Evolutionary conservation across 2,888 invertebrate genomes (phyloP).

Genomic region (Xylophagus ater): DNA sequence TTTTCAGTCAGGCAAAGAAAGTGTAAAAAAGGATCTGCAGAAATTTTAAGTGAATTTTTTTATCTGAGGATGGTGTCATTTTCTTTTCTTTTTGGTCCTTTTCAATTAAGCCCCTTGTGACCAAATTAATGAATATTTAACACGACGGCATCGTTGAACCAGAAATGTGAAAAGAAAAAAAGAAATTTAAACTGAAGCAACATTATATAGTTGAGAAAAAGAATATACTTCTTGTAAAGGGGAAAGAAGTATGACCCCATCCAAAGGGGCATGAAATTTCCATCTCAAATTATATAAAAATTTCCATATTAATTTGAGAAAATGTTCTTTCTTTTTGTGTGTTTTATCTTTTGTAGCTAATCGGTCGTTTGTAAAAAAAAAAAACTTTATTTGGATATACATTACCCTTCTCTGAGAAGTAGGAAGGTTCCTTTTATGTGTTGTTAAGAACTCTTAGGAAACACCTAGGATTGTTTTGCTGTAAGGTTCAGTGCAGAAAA

Average conservation of each 20-base stretch:
- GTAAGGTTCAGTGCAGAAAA: too few species aligned
- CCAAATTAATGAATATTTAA: constrained; percentile 16
- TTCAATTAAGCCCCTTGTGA: constrained; percentile 16
- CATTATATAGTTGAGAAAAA: background rate
- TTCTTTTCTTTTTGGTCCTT: constrained; percentile 10
- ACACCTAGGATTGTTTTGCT: too few species aligned
- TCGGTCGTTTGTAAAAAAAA: constrained; percentile 6
- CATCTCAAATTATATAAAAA: constrained; percentile 10
- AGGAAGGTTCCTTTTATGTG: too few species aligned
- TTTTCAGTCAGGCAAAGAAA: too few species aligned
- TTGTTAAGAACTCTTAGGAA: too few species aligned
- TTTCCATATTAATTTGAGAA: constrained; percentile 12
- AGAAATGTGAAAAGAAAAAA: constrained; percentile 1
- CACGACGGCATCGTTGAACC: constrained; percentile 5
- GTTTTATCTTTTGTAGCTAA: background rate
- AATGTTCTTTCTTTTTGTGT: background rate
- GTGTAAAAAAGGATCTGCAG: too few species aligned
- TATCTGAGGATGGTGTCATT: too few species aligned
- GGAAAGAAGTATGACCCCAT: background rate
- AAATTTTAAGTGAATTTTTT: too few species aligned
- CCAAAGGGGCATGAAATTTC: constrained; percentile 5
- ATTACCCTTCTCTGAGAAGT: too few species aligned
- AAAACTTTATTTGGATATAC: too few species aligned
- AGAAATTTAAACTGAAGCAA: background rate
- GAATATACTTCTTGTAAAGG: background rate